These are phyloP conservation scores for Rhyacophila evoluta DNA, from an alignment of 2,888 invertebrate genomes.

Conservation along the genomic window DNA sequence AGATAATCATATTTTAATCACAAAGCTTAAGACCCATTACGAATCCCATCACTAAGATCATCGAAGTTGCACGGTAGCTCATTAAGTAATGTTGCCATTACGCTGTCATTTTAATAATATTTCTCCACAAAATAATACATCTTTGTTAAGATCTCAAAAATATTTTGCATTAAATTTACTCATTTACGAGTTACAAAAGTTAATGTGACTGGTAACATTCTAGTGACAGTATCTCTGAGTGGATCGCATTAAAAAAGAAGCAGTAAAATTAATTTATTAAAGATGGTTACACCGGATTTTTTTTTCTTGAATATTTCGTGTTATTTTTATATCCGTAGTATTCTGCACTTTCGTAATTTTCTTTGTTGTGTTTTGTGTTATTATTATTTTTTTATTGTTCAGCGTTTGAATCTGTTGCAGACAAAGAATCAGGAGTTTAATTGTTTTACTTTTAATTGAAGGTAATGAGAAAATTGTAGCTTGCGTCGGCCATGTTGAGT, in stretches of 20 bases:
- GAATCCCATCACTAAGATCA: not conserved
- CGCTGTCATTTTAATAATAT: not conserved
- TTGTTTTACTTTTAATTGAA: conserved; percentile 55
- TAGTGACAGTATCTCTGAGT: conserved; percentile 38
- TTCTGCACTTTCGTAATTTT: conserved; percentile 46
- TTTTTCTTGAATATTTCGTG: conserved; percentile 24
- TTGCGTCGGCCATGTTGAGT: conserved; percentile 26
- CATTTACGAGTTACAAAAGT: conserved; percentile 25
- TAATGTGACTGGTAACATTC: conserved; percentile 35
- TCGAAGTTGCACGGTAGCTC: conserved; percentile 10
- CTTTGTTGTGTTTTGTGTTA: conserved; percentile 43
- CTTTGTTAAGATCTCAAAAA: conserved; percentile 8
- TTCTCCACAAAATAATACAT: conserved; percentile 17
- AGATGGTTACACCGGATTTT: conserved; percentile 37
- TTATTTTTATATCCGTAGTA: conserved; percentile 39
- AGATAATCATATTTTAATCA: not conserved
- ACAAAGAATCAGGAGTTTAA: conserved; percentile 53
- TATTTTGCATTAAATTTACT: conserved; percentile 17
- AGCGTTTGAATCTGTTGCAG: conserved; percentile 47
- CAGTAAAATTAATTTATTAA: conserved; percentile 40
- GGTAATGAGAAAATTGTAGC: conserved; percentile 55
- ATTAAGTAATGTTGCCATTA: conserved; percentile 14
- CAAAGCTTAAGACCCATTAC: not conserved
- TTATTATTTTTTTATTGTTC: conserved; percentile 46
- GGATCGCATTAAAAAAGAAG: conserved; percentile 35